A percentile compares a stretch with the other conserved stretches of the same genome.
These are phyloP conservation scores for Zaprionus obscuricornis DNA, from an alignment of 2,888 invertebrate genomes.

Conservation along the genomic window DNA sequence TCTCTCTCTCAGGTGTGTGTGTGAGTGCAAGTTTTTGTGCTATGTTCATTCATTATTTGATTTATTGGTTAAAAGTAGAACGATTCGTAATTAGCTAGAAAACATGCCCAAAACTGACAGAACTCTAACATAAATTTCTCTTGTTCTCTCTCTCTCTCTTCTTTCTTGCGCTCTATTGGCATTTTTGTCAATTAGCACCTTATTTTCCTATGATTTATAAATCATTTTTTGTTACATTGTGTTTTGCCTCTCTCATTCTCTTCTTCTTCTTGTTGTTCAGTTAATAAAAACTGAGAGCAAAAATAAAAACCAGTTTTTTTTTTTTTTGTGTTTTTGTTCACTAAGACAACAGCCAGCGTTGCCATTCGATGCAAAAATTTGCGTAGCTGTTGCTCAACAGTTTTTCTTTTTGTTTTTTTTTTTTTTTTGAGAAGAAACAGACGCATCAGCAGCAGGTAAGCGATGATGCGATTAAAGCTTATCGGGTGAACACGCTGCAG, in stretches of 20 bases:
- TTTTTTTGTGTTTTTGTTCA: not conserved
- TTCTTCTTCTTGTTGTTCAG: slow-evolving; percentile 32
- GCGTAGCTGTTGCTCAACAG: slow-evolving; percentile 37
- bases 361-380: slow-evolving; percentile 61
- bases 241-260: slow-evolving; percentile 10
- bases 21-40: slow-evolving; percentile 17
- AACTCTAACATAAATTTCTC: not conserved
- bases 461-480: slow-evolving; percentile 14
- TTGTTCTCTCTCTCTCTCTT: slow-evolving; percentile 4
- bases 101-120: slow-evolving; percentile 36
- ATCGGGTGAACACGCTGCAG: slow-evolving; percentile 10
- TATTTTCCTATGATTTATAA: slow-evolving; percentile 49
- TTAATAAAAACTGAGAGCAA: slow-evolving; percentile 20
- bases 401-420: slow-evolving; percentile 2
- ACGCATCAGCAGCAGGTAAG: slow-evolving; percentile 36
- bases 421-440: slow-evolving; percentile 9
- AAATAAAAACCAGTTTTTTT: slow-evolving; percentile 55
- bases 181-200: slow-evolving; percentile 62
- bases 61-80: slow-evolving; percentile 62
- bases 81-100: slow-evolving; percentile 41
- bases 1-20: slow-evolving; percentile 1
- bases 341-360: slow-evolving; percentile 50
- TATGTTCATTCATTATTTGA: slow-evolving; percentile 69
- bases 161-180: slow-evolving; percentile 20
- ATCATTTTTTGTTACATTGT: slow-evolving; percentile 26